These are phyloP conservation scores for Panthera leo DNA, from an alignment of 2,113 vertebrate species.

Conservation along the genomic window DNA sequence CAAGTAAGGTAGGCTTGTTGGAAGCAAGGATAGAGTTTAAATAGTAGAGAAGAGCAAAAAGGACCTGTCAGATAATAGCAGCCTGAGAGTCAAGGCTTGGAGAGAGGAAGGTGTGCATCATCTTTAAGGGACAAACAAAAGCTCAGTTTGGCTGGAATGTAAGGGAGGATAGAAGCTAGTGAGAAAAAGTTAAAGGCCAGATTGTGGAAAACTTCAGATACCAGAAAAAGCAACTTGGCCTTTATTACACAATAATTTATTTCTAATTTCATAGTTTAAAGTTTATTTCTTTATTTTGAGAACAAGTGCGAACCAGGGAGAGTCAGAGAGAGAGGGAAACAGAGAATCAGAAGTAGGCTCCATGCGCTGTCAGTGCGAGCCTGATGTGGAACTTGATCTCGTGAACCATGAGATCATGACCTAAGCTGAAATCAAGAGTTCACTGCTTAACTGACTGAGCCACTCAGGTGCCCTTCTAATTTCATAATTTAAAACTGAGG, in stretches of 20 bases:
- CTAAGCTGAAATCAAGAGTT: too few relatives aligned
- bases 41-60: neutral
- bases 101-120: neutral
- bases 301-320: too few relatives aligned
- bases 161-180: neutral
- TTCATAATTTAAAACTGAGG: too few relatives aligned
- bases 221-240: neutral
- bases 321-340: too few relatives aligned
- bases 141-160: neutral
- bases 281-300: too few relatives aligned
- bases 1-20: neutral
- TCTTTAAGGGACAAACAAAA: neutral
- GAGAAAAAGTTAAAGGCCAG: neutral
- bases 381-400: too few relatives aligned
- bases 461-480: too few relatives aligned
- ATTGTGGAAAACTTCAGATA: neutral
- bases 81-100: neutral
- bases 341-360: too few relatives aligned
- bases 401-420: too few relatives aligned
- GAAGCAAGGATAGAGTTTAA: neutral
- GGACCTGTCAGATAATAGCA: neutral
- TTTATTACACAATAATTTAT: neutral
- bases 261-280: neutral
- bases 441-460: too few relatives aligned
- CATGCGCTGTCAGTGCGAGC: too few relatives aligned